Evolutionary conservation across 2,113 vertebrate species (phyloP), one percentile per base, ranked within the genome.

Genomic region (Natator depressus): DNA sequence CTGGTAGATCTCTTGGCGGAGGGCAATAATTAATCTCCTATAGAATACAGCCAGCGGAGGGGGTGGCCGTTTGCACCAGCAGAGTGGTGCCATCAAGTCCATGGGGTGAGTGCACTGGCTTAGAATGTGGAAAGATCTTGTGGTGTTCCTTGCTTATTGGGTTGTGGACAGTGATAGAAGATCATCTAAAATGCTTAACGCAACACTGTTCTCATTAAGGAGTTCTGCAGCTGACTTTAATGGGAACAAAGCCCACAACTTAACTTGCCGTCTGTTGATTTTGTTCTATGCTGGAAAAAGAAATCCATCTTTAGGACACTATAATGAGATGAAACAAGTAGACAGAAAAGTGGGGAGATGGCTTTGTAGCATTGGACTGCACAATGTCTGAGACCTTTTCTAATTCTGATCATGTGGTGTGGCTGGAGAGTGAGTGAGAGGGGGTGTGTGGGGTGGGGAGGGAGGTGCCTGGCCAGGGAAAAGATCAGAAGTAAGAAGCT

Each of bases 181-280:
- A 29, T 29, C 88, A 95, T 59, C 62, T 93, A 22, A 85, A 89
- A 88, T 54, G 51, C 12, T 80, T 69, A 51, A 84, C 84, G 20
- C 31, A 24, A 3, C 6, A 1, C 8, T 57, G 17, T 31, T 80
- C 42, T 80, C 5, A 0, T 1, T 84, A 17, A 49, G 3, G 9
- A 51, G 65, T 89, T 93, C 89, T 85, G 81, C 50, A 51, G 7
- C 5, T 50, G 78, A 25, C 46, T 80, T 84, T 8, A 51, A 2
- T 22, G 29, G 17, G 29, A 78, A 54, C 22, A 76, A 69, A 7
- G 65, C 11, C 29, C 20, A 29, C 31, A 0, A 0, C 47, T 82
- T 57, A 42, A 7, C 2, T 85, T 85, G 29, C 8, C n/a, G 81
- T 31, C 4, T 31, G 1, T 35, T 35, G 49, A 62, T 50, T 5